Evolutionary conservation across 1,140 invertebrate species (phyloP).

Genomic region (Dreissena rostriformis): DNA sequence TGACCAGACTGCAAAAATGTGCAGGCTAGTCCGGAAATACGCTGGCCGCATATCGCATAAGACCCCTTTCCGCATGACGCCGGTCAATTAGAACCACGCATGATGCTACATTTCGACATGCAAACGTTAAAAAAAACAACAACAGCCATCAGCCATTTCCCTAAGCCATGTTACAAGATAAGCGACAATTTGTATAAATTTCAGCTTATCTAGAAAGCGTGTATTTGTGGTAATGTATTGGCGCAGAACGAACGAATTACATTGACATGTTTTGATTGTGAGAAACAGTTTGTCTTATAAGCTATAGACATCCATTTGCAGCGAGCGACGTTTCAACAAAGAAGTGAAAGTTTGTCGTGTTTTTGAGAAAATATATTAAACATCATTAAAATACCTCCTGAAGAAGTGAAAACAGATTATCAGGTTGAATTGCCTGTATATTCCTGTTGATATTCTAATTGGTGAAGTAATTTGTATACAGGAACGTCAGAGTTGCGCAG

Average conservation of each 20-base stretch:
- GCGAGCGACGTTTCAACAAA: conserved; percentile 12
- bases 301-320: conserved; percentile 34
- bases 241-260: neutral
- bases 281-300: conserved; percentile 28
- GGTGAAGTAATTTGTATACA: conserved; percentile 18
- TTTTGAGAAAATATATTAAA: conserved; percentile 44
- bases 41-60: too few relatives aligned
- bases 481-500: conserved; percentile 12
- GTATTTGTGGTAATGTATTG: neutral
- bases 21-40: too few relatives aligned
- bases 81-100: too few relatives aligned
- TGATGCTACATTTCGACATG: neutral
- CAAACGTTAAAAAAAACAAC: conserved; percentile 40
- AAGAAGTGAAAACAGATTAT: conserved; percentile 24
- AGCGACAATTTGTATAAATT: conserved; percentile 5
- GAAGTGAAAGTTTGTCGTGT: conserved; percentile 48
- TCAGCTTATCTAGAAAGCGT: neutral
- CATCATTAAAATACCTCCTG: conserved; percentile 13
- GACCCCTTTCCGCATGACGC: too few relatives aligned
- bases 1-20: too few relatives aligned
- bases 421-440: conserved; percentile 8
- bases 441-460: conserved; percentile 35
- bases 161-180: neutral
- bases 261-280: conserved; percentile 16
- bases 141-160: neutral